Base-by-base conservation (phyloP, 1,140 invertebrate species). In the Lepidurus couesii region DNA sequence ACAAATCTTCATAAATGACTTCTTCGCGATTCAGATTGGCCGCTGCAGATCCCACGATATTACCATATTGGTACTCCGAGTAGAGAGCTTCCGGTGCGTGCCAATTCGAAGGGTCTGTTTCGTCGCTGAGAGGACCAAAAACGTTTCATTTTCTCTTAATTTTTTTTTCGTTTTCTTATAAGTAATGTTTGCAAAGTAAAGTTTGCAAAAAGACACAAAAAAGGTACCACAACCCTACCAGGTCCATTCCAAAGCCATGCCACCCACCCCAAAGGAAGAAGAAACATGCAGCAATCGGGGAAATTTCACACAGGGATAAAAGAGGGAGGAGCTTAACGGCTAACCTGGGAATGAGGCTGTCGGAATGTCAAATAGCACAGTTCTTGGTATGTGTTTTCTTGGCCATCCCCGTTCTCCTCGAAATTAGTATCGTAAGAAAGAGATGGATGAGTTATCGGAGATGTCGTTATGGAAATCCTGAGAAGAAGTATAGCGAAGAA, bases 331-430 rank as follows among this genome's bases (percentile, higher is more conserved):
- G 9, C 8, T 65, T 65, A 65, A 65, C 9, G 45, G 16, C 45
- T 34, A 10, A 77, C 76, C 76, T 77, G 76, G 9, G 44, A 26
- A 77, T 26, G 24, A 53, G 45, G n/a, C 44, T 44, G 10, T 73
- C 83, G 82, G 84, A 93, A 91, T 80, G 92, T 93, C 80, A 94
- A 91, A 85, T 93, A 94, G 87, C 93, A 95, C 76, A 95, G 88
- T 85, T 94, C 92, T 86, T 94, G 93, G 85, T 95, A 95, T 83
- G 94, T 91, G 84, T 93, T 91, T 84, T 94, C 92, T 81, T 94
- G 92, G 77, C 89, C 88, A 82, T 91, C 90, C 81, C 88, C 88
- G 73, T 24, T 44, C 24, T 47, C 75, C 42, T 43, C 75, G 11
- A 10, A 77, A 13, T 45, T 77, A 45, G 53, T 65, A 65, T n/a